Percentiles rank a stretch among this genome's conserved stretches.
These are phyloP conservation scores for Xestia sexstrigata DNA, from an alignment of 2,888 invertebrate genomes.

Conservation along the genomic window DNA sequence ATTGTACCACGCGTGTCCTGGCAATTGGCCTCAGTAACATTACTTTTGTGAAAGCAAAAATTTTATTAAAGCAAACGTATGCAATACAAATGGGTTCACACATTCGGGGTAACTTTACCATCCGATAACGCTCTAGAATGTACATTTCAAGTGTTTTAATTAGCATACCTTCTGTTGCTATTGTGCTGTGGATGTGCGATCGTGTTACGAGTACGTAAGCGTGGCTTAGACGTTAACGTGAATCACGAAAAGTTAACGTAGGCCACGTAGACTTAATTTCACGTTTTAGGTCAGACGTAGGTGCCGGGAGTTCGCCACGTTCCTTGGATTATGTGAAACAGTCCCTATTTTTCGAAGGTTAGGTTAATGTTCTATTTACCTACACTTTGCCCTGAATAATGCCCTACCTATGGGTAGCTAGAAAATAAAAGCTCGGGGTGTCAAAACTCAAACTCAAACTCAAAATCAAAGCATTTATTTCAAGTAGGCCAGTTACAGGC, in stretches of 20 bases:
- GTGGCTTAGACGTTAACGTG: conserved; percentile 8
- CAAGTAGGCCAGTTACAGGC: no score
- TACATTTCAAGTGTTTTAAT: conserved; percentile 13
- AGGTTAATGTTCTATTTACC: background rate
- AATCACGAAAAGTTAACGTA: conserved; percentile 10
- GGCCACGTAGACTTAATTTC: conserved; percentile 1
- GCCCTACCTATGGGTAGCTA: background rate
- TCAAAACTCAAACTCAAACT: no score
- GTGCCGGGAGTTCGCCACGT: background rate
- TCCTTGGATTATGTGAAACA: conserved; percentile 8
- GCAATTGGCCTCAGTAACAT: background rate
- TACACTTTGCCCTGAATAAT: background rate
- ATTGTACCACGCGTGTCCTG: background rate
- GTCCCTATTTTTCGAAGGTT: background rate
- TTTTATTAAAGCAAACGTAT: background rate
- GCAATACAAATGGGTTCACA: background rate
- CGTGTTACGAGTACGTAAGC: conserved; percentile 2
- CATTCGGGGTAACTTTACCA: background rate
- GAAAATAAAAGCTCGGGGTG: background rate
- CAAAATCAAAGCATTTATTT: no score
- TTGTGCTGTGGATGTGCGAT: conserved; percentile 13
- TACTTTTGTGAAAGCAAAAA: background rate
- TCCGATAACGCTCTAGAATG: conserved; percentile 8
- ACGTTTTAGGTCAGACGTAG: conserved; percentile 5
- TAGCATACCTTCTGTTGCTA: conserved; percentile 36